phyloP scores from a whole-genome alignment of 1,140 invertebrate species.

The Anoplophora glabripennis region DNA sequence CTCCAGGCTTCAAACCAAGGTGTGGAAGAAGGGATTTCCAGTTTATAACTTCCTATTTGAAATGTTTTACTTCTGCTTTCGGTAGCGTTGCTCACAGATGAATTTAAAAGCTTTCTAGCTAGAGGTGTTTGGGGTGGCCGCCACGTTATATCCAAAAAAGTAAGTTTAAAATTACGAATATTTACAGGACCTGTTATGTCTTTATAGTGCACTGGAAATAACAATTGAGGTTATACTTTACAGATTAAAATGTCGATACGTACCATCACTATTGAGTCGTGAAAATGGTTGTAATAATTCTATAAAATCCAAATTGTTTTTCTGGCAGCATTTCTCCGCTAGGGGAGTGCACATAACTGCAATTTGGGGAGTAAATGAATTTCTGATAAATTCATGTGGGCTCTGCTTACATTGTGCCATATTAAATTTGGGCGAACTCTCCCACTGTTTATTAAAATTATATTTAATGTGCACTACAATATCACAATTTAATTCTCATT shows the following conservation, averaged over 20 bases:
- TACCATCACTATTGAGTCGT: conserved; percentile 74
- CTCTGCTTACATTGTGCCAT: conserved; percentile 67
- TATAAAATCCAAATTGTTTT: conserved; percentile 88
- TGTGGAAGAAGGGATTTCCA: conserved; percentile 70
- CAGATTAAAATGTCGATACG: conserved; percentile 28
- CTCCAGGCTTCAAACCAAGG: conserved; percentile 98
- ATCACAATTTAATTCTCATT: background rate
- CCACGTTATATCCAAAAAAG: conserved; percentile 76
- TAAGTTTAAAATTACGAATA: conserved; percentile 78
- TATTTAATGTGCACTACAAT: background rate
- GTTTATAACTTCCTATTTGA: conserved; percentile 52
- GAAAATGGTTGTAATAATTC: conserved; percentile 90
- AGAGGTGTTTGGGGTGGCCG: conserved; percentile 78
- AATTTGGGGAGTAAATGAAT: conserved; percentile 84
- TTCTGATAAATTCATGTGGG: conserved; percentile 83
- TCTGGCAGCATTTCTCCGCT: conserved; percentile 80
- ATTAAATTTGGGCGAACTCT: background rate
- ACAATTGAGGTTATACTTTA: background rate
- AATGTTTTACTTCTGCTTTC: conserved; percentile 62
- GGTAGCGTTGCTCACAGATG: conserved; percentile 73
- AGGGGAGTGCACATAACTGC: conserved; percentile 78
- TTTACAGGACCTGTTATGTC: conserved; percentile 76
- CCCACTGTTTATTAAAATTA: background rate
- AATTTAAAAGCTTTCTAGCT: conserved; percentile 82
- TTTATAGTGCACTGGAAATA: conserved; percentile 69